A percentile compares a stretch with the other conserved stretches of the same genome.
phyloP scores from a whole-genome alignment of 2,888 invertebrate species.

The Amblyjoppa proteus region DNA sequence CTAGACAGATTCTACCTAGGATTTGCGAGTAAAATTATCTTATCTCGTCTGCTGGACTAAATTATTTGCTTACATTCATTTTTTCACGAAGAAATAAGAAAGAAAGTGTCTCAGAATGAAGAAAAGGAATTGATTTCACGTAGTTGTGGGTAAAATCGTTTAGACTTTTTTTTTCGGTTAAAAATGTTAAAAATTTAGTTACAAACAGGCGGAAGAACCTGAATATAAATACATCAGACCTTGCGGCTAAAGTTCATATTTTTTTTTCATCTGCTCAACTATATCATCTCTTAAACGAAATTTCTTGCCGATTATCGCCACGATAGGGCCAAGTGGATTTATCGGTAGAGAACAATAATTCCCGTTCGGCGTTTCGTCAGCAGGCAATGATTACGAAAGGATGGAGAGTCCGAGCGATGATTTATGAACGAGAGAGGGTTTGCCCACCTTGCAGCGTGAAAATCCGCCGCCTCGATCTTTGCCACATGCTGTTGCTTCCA shows the following conservation, averaged over 20 bases:
- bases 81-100: not conserved
- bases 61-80: not conserved
- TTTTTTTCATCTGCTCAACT: not conserved
- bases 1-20: not conserved
- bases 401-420: constrained; percentile 60
- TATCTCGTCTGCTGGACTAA: not conserved
- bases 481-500: constrained; percentile 37
- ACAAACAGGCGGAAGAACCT: too few relatives aligned
- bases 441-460: constrained; percentile 61
- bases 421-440: constrained; percentile 53
- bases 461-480: constrained; percentile 53
- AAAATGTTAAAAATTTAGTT: not conserved
- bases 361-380: constrained; percentile 48
- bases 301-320: not conserved
- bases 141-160: not conserved
- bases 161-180: not conserved
- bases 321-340: constrained; percentile 56
- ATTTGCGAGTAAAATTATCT: not conserved
- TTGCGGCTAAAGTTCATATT: not conserved
- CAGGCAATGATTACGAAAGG: constrained; percentile 53
- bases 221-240: not conserved
- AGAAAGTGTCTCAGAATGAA: too few relatives aligned
- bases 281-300: not conserved
- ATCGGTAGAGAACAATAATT: constrained; percentile 66
- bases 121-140: too few relatives aligned